A percentile compares a stretch with the other conserved stretches of the same genome.
phyloP scores from a whole-genome alignment of 2,888 invertebrate species.

The Hirtodrosophila histrioides region DNA sequence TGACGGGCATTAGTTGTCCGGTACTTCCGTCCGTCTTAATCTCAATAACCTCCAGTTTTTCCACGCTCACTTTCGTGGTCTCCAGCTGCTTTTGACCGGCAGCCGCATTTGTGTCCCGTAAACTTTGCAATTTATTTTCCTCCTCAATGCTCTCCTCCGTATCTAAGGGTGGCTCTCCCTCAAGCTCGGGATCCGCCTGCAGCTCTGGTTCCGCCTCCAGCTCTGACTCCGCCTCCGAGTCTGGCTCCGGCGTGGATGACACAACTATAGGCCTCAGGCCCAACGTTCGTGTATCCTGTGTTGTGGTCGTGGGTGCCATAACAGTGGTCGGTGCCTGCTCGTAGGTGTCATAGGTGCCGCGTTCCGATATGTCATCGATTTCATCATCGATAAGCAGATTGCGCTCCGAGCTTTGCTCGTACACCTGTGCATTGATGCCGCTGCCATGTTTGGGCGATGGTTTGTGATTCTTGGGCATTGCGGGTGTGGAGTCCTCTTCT shows the following conservation, averaged over 20 bases:
- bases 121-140: constrained; percentile 56
- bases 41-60: constrained; percentile 85
- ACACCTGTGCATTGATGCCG: constrained; percentile 79
- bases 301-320: constrained; percentile 51
- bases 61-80: constrained; percentile 80
- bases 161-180: constrained; percentile 3
- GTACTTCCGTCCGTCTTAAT: constrained; percentile 83
- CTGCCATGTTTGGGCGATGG: constrained; percentile 61
- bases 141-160: constrained; percentile 36
- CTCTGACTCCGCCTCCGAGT: constrained; percentile 13
- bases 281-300: constrained; percentile 58
- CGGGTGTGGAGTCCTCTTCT: constrained; percentile 69
- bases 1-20: constrained; percentile 82
- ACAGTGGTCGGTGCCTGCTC: constrained; percentile 57
- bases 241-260: constrained; percentile 73
- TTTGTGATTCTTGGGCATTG: constrained; percentile 56
- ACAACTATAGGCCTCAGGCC: constrained; percentile 81
- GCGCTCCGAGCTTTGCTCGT: constrained; percentile 82
- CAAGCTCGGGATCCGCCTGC: constrained; percentile 12
- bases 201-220: constrained; percentile 15
- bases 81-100: constrained; percentile 39
- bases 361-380: constrained; percentile 80
- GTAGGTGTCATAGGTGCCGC: constrained; percentile 73
- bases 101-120: constrained; percentile 52
- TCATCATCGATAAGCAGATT: constrained; percentile 83